Evolutionary conservation across 2,888 invertebrate genomes (phyloP).

Genomic region (Hypolimnas misippus): DNA sequence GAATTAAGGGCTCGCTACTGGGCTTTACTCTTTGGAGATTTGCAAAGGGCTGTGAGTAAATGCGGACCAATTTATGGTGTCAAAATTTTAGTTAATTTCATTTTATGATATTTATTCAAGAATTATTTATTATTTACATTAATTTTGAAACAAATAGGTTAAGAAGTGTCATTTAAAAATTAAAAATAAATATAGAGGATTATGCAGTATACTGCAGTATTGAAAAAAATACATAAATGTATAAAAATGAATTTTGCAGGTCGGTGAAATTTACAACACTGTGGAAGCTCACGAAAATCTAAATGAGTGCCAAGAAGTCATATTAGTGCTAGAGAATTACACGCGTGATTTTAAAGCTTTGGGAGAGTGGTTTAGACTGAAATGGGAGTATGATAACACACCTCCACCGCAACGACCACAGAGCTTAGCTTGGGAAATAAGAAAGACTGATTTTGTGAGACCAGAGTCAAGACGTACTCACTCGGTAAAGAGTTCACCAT

Average conservation of each 20-base stretch:
- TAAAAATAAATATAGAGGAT: no score
- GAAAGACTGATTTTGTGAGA: slow-evolving; percentile 91
- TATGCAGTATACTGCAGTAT: no score
- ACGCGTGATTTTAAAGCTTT: slow-evolving; percentile 96
- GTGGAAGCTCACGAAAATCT: slow-evolving; percentile 97
- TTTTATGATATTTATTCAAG: background rate
- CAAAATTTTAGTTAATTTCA: no score
- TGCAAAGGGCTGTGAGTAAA: slow-evolving; percentile 91
- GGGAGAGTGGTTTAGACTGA: slow-evolving; percentile 96
- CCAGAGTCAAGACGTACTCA: slow-evolving; percentile 78
- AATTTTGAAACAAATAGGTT: no score
- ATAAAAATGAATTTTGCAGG: no score
- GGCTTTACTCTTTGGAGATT: slow-evolving; percentile 97
- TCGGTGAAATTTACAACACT: slow-evolving; percentile 97
- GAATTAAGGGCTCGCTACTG: slow-evolving; percentile 96
- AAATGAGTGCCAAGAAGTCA: slow-evolving; percentile 97
- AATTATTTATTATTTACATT: no score
- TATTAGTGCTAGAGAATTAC: slow-evolving; percentile 96
- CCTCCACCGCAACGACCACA: slow-evolving; percentile 92
- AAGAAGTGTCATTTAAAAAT: no score
- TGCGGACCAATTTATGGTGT: background rate
- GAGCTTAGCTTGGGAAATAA: slow-evolving; percentile 97
- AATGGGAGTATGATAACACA: slow-evolving; percentile 97
- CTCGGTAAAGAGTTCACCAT: slow-evolving; percentile 85
- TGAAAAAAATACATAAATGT: no score